phyloP scores from a whole-genome alignment of 1,140 invertebrate species.

The Drosophila ambigua region DNA sequence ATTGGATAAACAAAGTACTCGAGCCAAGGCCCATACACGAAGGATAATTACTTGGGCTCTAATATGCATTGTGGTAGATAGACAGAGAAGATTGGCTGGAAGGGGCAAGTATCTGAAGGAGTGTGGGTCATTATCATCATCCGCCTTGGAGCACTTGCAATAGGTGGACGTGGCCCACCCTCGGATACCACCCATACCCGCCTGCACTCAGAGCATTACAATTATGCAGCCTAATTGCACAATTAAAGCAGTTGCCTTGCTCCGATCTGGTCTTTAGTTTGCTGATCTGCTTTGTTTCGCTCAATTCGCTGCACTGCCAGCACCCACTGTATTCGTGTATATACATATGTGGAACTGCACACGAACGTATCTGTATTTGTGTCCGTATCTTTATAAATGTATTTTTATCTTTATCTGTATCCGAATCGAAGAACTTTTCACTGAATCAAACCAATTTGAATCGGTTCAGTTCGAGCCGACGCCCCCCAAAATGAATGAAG shows the following conservation, averaged over 20 bases:
- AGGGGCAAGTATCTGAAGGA: too few species aligned
- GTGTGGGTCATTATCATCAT: too few species aligned
- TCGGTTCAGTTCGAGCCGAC: constrained; percentile 39
- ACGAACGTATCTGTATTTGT: constrained; percentile 1
- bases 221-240: constrained; percentile 71
- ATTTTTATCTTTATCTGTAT: constrained; percentile 3
- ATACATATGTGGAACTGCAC: constrained; percentile 14
- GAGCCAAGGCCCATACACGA: not conserved
- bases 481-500: constrained; percentile 24
- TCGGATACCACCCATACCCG: not conserved
- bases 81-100: too few species aligned
- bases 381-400: constrained; percentile 8
- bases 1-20: too few species aligned
- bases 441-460: constrained; percentile 52
- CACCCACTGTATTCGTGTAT: constrained; percentile 15
- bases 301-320: constrained; percentile 5
- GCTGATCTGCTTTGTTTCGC: too few species aligned
- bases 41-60: not conserved
- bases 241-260: constrained; percentile 50
- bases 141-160: too few species aligned
- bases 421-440: constrained; percentile 25
- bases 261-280: not conserved
- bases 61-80: not conserved
- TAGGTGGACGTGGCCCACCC: not conserved
- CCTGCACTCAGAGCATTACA: constrained; percentile 21